Conservation (phyloP, 2,888 invertebrate genomes). For the Hirtodrosophila trivittata region DNA sequence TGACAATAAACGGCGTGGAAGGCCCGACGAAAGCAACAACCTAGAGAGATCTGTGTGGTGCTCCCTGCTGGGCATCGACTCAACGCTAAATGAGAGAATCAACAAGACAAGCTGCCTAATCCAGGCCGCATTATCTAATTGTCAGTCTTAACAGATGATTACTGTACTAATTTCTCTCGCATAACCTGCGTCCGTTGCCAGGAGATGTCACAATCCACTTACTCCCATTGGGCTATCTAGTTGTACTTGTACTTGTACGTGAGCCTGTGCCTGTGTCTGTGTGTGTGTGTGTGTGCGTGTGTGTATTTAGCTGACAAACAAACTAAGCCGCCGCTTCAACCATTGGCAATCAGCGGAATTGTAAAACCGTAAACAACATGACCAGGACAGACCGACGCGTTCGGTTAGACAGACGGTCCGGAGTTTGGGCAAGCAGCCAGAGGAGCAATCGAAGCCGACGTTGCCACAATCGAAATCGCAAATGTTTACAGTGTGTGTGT, state of each 20-base stretch:
- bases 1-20: constrained; percentile 70
- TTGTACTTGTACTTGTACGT: neutral
- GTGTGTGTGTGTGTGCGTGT: constrained; percentile 4
- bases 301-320: constrained; percentile 42
- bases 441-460: constrained; percentile 56
- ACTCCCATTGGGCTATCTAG: neutral
- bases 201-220: constrained; percentile 12
- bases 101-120: constrained; percentile 56
- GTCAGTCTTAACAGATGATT: constrained; percentile 74
- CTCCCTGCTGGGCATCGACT: constrained; percentile 34
- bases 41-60: neutral
- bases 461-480: constrained; percentile 56
- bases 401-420: neutral
- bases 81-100: constrained; percentile 24
- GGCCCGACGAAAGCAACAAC: constrained; percentile 34
- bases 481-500: constrained; percentile 40
- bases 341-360: constrained; percentile 71
- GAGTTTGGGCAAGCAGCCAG: constrained; percentile 17
- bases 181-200: constrained; percentile 42
- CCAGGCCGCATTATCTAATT: constrained; percentile 73
- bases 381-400: constrained; percentile 18
- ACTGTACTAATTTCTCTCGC: constrained; percentile 73
- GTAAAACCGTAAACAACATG: constrained; percentile 72
- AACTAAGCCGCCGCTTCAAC: constrained; percentile 59
- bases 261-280: neutral